phyloP scores from a whole-genome alignment of 2,888 invertebrate genomes.

The Zootermopsis nevadensis region DNA sequence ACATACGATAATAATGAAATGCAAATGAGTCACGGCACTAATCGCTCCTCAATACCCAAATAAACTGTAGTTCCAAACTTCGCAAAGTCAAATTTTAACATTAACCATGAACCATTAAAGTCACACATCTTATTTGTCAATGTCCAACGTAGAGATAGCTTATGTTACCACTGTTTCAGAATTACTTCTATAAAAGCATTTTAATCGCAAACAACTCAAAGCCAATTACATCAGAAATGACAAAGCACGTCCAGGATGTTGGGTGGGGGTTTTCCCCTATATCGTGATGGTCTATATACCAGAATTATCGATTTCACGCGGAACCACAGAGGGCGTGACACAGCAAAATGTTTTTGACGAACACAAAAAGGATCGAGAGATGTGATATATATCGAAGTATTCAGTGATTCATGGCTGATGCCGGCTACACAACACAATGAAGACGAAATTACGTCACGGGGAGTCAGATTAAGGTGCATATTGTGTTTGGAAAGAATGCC shows the following conservation, averaged over 20 bases:
- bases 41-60: too few relatives aligned
- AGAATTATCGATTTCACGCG: slow-evolving; percentile 24
- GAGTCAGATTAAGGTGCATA: not conserved
- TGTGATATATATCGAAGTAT: not conserved
- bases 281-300: slow-evolving; percentile 2
- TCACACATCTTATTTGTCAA: too few relatives aligned
- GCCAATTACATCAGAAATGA: slow-evolving; percentile 11
- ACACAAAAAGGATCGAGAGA: not conserved
- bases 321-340: slow-evolving; percentile 21
- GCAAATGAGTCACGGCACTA: too few relatives aligned
- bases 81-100: too few relatives aligned
- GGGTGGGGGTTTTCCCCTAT: not conserved
- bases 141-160: not conserved
- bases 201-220: not conserved
- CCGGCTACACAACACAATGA: slow-evolving; percentile 15
- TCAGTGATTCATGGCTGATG: not conserved
- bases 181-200: slow-evolving; percentile 3
- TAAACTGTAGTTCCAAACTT: too few relatives aligned
- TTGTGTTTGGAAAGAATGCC: not conserved
- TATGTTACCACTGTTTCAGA: not conserved
- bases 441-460: slow-evolving; percentile 10
- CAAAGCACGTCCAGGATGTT: not conserved
- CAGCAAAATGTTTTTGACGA: not conserved
- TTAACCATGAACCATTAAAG: too few relatives aligned
- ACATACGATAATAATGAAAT: too few relatives aligned